Conservation (phyloP, 2,888 invertebrate species). For the Synergus laeviventris region DNA sequence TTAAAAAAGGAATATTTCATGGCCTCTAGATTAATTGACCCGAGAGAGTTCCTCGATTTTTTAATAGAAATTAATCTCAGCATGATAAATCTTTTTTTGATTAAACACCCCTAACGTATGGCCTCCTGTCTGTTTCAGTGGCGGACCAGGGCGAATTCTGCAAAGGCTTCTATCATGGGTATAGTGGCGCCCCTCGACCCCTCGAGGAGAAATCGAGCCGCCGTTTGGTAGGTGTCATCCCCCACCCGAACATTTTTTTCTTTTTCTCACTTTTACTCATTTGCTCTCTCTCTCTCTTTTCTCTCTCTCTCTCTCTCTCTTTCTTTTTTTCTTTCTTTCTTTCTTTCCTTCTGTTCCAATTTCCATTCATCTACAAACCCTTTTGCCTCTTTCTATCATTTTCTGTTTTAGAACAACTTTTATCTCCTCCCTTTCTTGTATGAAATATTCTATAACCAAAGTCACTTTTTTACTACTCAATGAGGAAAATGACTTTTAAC, state of each 20-base stretch:
- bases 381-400: conserved; percentile 43
- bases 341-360: conserved; percentile 42
- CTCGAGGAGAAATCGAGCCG: conserved; percentile 82
- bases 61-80: background rate
- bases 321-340: conserved; percentile 41
- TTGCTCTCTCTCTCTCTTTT: conserved; percentile 41
- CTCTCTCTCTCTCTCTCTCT: conserved; percentile 42
- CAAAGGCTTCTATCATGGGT: conserved; percentile 89
- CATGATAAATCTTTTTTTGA: conserved; percentile 37
- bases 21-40: background rate
- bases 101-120: conserved; percentile 74
- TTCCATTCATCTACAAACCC: conserved; percentile 25
- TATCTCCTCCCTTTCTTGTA: background rate
- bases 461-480: background rate
- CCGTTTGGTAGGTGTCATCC: conserved; percentile 83
- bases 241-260: conserved; percentile 59
- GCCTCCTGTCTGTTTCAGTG: conserved; percentile 80
- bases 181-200: conserved; percentile 83
- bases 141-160: conserved; percentile 91
- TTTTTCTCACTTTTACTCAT: conserved; percentile 37
- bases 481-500: too few relatives aligned
- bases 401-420: conserved; percentile 33
- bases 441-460: background rate
- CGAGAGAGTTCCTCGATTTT: background rate
- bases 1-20: conserved; percentile 31